Base-by-base conservation (phyloP, 1,140 invertebrate species). In the Brachionus rotundiformis region DNA sequence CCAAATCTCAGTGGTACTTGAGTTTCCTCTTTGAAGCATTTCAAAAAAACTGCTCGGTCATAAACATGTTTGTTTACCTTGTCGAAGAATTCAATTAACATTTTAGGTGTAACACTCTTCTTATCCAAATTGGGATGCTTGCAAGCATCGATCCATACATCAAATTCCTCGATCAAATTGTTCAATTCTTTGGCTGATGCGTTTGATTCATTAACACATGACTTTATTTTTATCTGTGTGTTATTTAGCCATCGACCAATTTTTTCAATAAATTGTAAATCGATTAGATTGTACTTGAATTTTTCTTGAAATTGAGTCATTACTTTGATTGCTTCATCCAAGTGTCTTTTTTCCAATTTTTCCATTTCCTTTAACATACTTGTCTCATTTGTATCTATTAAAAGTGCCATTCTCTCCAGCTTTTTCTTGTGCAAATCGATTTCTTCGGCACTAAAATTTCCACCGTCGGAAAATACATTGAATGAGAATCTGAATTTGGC, bases 401-500 rank as follows among this genome's bases (percentile, higher is more conserved):
- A 86, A 29, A 83, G 65, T 1, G 86, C 86, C 84, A 86, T 85
- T 63, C 87, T 87, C 63, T 88, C 87, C 25, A 88, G 82, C 31
- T 84, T 83, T 82, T 86, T 88, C 19, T 85, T 82, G 65, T 87
- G 88, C n/a, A 86, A 85, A 16, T 86, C 85, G 44, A 88, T 86
- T 83, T 88, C 88, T 77, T 87, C 86, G 0, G 87, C 86, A 82
- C 87, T 88, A 83, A 88, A 88, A 65, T 88, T 88, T 19, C 88
- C 88, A 79, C 87, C 87, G 81, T 88, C 87, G 33, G 87, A 88
- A 83, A 88, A 88, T 11, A 88, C 79, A 80, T 86, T 88, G 83
- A 88, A 88, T 31, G 86, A 87, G 79, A 87, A 86, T 47, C 88
- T 86, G 79, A 88, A 87, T 65, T 84, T 83, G 7, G 87, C 87